phyloP scores from a whole-genome alignment of 64 coral and sea anemone species.

The Actinia equina region DNA sequence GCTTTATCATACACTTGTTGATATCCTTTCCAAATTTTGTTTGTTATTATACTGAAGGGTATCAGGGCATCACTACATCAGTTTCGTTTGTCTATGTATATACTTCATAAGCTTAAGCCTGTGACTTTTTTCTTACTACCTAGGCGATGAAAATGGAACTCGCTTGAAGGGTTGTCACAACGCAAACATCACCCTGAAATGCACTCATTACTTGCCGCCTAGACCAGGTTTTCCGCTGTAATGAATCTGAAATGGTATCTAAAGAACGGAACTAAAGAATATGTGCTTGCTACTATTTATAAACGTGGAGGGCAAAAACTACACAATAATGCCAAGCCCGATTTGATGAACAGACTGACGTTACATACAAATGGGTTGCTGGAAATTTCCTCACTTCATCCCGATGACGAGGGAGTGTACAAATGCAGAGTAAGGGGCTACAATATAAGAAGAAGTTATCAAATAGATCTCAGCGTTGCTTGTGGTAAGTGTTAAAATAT shows the following conservation, averaged over 20 bases:
- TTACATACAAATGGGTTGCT: neutral
- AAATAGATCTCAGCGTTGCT: neutral
- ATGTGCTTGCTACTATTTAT: neutral
- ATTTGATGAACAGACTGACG: neutral
- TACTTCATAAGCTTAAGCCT: no score
- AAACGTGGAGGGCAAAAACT: neutral
- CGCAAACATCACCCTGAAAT: neutral
- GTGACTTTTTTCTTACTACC: no score
- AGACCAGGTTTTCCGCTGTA: neutral
- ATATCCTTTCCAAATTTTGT: no score
- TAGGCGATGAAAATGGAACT: neutral
- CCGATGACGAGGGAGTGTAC: neutral
- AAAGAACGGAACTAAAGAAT: neutral
- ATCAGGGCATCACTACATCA: no score
- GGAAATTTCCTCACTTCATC: neutral
- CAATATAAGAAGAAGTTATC: neutral
- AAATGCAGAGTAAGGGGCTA: neutral
- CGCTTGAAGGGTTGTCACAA: neutral
- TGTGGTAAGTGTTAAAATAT: neutral
- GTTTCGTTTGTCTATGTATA: no score
- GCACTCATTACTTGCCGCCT: neutral
- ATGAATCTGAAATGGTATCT: neutral
- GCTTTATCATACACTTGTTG: no score
- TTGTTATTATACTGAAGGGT: no score
- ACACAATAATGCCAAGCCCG: neutral